These are phyloP conservation scores for Druon quercuslanigerum DNA, from an alignment of 1,140 invertebrate species.

Conservation along the genomic window DNA sequence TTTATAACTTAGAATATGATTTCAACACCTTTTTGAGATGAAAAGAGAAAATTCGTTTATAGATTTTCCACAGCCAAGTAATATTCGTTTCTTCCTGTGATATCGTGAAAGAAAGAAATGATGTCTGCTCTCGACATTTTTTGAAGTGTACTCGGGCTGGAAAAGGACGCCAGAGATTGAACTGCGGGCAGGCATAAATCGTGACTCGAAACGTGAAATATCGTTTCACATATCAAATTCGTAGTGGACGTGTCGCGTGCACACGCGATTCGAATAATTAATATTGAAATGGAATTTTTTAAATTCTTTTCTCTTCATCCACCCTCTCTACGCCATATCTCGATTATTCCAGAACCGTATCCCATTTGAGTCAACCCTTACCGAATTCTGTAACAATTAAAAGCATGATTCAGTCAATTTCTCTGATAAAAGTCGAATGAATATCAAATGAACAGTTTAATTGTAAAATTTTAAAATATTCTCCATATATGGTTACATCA, in stretches of 20 bases:
- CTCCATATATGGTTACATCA: too few relatives aligned
- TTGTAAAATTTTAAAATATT: too few relatives aligned
- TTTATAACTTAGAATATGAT: too few relatives aligned
- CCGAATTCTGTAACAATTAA: not conserved
- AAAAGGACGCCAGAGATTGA: not conserved
- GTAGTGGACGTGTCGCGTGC: constrained; percentile 1
- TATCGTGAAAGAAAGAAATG: not conserved
- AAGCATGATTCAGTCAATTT: not conserved
- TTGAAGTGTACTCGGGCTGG: not conserved
- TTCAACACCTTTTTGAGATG: too few relatives aligned
- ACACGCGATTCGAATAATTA: constrained; percentile 13
- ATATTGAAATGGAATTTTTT: not conserved
- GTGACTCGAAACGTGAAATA: constrained; percentile 9
- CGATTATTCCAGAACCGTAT: not conserved
- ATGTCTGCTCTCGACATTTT: not conserved
- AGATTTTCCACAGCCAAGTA: not conserved
- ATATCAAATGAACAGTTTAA: too few relatives aligned
- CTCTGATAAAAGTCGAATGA: not conserved
- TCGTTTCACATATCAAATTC: constrained; percentile 10
- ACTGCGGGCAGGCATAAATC: constrained; percentile 1
- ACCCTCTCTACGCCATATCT: not conserved
- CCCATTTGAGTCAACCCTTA: not conserved
- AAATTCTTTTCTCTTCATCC: not conserved
- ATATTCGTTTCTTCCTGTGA: not conserved
- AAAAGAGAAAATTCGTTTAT: too few relatives aligned